A percentile compares a stretch with the other conserved stretches of the same genome.
Evolutionary conservation across 2,113 vertebrate species (phyloP).

Genomic region (Bettongia penicillata): DNA sequence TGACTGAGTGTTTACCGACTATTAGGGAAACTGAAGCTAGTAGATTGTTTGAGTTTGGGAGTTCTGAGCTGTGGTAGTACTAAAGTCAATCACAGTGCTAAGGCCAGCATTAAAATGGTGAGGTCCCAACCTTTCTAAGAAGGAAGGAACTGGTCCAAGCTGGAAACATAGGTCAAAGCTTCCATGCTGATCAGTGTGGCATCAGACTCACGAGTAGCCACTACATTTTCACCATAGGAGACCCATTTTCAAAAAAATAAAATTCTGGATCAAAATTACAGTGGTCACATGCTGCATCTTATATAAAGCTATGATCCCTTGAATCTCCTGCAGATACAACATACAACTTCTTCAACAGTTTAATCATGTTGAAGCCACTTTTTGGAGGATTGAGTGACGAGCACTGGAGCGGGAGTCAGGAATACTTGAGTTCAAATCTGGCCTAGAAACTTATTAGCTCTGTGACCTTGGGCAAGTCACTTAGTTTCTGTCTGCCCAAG

Average conservation of each 20-base stretch:
- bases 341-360: neutral
- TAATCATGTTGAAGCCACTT: neutral
- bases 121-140: neutral
- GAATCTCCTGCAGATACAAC: neutral
- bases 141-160: neutral
- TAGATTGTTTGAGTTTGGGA: neutral
- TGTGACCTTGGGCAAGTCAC: neutral
- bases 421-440: neutral
- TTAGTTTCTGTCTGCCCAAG: neutral
- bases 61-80: neutral
- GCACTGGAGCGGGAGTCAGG: neutral
- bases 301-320: neutral
- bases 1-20: neutral
- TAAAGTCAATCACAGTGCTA: neutral
- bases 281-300: neutral
- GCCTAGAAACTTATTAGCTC: neutral
- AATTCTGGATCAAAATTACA: neutral
- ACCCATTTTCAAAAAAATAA: neutral
- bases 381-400: neutral
- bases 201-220: neutral
- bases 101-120: neutral
- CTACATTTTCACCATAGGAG: neutral
- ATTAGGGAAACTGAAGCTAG: neutral
- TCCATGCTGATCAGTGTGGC: neutral
- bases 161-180: neutral